Evolutionary conservation across 2,797 vertebrate genomes (phyloP), one percentile per base, ranked within the genome.

Genomic region (Lacerta viridis): DNA sequence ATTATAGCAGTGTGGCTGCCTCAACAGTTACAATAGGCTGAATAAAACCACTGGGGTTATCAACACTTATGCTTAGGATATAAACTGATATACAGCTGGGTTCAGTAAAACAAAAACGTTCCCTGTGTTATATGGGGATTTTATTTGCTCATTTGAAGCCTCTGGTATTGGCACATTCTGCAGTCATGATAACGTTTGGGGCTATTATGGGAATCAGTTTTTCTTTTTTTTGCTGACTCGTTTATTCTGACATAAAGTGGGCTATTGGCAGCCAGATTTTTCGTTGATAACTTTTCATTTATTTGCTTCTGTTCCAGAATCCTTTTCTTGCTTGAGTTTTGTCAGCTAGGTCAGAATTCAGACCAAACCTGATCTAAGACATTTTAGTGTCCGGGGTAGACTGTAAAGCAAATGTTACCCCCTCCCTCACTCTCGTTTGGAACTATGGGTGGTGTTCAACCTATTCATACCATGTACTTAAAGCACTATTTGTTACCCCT

Each of bases 61-160:
- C 74, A 15, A 50, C 72, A 93, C 88, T 80, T 9, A 0, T 90
- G 88, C 91, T 80, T 83, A 92, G 84, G 80, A 80, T 77, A 1
- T 64, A 90, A 92, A 68, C 75, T 90, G 68, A 79, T 64, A 74
- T 17, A 55, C 0, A 18, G 82, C 29, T 92, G 88, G 84, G 76
- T 82, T 94, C 87, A 92, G 88, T 90, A 90, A 94, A 88, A 85
- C 89, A 93, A 88, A 91, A 77, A 25, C 83, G 64, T 66, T 27
- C 4, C 68, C 84, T 72, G 1, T 8, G 25, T 78, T 88, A 85
- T 87, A 88, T 46, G 66, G 90, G 71, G 89, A 71, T 91, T 92
- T 91, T 84, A 84, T 89, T 83, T 95, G 93, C 88, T 92, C 61
- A 78, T 90, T 69, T 90, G 87, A 86, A 79, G 88, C 83, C 93